Evolutionary conservation across 2,797 vertebrate species (phyloP), one percentile per base, ranked within the genome.

Genomic region (Limnodromus scolopaceus): DNA sequence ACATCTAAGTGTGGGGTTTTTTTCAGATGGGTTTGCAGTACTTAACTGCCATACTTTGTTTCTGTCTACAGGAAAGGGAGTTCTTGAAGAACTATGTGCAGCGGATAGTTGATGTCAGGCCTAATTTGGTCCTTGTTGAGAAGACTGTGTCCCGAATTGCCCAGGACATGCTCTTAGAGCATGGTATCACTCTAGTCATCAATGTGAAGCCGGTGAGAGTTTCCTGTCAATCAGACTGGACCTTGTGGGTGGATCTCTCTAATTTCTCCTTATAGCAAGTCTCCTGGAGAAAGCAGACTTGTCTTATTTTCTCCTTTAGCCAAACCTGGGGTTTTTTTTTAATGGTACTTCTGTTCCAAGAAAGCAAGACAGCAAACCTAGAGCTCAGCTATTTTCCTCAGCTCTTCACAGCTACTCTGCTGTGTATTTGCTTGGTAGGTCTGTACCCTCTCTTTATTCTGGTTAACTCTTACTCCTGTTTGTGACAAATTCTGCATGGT

Each of bases 11-110:
- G 24, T 6, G 13, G 15, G 20, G 16, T 24, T 23, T 78, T 87
- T 78, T 74, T 22, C 13, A 30, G 46, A 12, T 53, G 27, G 3
- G 0, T 49, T 88, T 83, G 51, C 23, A n/a, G 25, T 65, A 69
- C 18, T 77, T 92, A 55, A 92, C 28, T 95, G 55, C 30, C 36
- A 5, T 69, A 17, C 34, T 72, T 72, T 89, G 3, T 70, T 70
- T 82, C 53, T 97, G 10, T 88, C 41, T 91, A 77, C 96, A 99
- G 99, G 99, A 99, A 96, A 98, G 98, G 76, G 99, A 99, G 96
- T 99, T 99, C 97, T 95, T 99, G 96, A 99, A 99, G 98, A 99
- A 99, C 97, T 99, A 99, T 0, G 99, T 99, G 25, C 99, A 99
- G 95, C 98, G 99, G 24, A 99, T 99, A 72, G 99, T 99, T 49